Percentiles rank a stretch among this genome's conserved stretches.
These are phyloP conservation scores for Mythimna loreyi DNA, from an alignment of 2,888 invertebrate species.

Conservation along the genomic window DNA sequence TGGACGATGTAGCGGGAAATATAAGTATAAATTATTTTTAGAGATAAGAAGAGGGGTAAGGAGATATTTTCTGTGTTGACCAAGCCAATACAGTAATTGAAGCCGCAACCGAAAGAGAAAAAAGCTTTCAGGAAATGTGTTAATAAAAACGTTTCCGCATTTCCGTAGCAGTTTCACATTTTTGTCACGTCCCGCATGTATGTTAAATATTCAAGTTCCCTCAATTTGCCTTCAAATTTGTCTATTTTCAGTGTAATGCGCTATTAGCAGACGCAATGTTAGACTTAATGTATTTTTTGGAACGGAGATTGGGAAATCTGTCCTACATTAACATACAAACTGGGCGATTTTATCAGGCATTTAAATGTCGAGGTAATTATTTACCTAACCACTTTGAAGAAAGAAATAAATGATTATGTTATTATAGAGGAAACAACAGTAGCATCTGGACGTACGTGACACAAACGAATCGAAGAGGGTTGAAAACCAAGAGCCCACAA, in stretches of 20 bases:
- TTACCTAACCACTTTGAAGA: background rate
- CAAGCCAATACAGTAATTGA: background rate
- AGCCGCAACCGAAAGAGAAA: background rate
- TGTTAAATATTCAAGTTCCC: conserved; percentile 5
- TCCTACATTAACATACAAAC: conserved; percentile 18
- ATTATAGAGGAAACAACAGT: background rate
- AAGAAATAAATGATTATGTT: background rate
- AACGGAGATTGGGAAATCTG: background rate
- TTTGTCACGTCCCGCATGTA: conserved; percentile 21
- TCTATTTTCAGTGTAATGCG: conserved; percentile 6
- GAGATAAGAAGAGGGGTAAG: background rate
- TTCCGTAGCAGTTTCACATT: conserved; percentile 6
- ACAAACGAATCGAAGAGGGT: conserved; percentile 19
- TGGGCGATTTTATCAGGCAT: background rate
- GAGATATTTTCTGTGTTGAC: background rate
- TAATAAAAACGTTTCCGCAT: background rate
- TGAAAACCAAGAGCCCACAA: conserved; percentile 14
- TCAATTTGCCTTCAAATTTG: conserved; percentile 26
- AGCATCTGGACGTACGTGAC: conserved; percentile 32
- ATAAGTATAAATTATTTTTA: no score
- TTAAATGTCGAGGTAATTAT: background rate
- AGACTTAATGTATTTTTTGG: background rate
- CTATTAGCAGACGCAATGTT: conserved; percentile 10
- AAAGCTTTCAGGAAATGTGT: background rate
- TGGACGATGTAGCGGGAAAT: no score